Percentiles rank a stretch among this genome's conserved stretches.
phyloP scores from a whole-genome alignment of 2,797 vertebrate species.

The Cossypha polioptera region DNA sequence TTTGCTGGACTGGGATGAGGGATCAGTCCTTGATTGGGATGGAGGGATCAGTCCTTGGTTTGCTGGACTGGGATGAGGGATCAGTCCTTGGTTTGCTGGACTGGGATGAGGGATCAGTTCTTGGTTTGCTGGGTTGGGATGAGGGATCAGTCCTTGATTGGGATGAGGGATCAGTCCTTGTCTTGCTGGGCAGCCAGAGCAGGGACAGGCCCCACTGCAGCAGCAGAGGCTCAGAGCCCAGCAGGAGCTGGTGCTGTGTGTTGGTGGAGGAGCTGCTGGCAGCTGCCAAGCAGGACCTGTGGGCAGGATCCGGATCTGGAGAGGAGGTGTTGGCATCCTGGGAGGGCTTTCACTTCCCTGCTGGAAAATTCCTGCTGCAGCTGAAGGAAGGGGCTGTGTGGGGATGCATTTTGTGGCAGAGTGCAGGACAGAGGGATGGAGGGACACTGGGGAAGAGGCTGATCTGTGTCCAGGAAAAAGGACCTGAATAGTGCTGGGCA shows the following conservation, averaged over 20 bases:
- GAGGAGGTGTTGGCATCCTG: background rate
- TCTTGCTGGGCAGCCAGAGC: background rate
- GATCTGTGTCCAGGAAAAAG: background rate
- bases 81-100: no score
- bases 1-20: no score
- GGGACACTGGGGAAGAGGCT: rapidly evolving
- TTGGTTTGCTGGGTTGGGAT: background rate
- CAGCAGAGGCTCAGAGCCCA: rapidly evolving
- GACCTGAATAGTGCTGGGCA: background rate
- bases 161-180: no score
- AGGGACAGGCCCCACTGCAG: background rate
- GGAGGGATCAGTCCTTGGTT: no score
- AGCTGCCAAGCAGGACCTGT: background rate
- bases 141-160: no score
- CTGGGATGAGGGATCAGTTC: no score
- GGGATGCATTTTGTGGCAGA: background rate
- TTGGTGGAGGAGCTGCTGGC: background rate
- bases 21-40: no score
- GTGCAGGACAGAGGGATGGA: background rate
- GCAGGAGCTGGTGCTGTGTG: background rate
- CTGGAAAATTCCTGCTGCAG: background rate
- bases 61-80: background rate
- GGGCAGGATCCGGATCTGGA: background rate
- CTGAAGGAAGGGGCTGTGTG: background rate
- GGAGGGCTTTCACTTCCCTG: background rate